Conservation (phyloP, 2,113 vertebrate species). For the Serinus canaria region DNA sequence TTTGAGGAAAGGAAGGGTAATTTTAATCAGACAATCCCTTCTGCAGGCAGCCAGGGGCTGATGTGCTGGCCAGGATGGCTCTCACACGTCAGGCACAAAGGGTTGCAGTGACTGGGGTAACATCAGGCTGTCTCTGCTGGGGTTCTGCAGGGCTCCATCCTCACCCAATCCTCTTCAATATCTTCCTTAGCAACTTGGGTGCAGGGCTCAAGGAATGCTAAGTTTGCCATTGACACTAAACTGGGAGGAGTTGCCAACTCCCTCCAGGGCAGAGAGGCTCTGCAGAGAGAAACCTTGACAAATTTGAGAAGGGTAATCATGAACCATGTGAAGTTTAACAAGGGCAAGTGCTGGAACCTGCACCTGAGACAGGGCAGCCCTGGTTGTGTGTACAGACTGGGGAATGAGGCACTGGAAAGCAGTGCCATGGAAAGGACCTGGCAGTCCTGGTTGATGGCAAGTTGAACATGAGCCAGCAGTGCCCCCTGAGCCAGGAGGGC, state of each 20-base stretch:
- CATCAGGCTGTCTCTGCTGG: neutral
- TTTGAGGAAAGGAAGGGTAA: neutral
- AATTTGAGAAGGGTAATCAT: too few species aligned
- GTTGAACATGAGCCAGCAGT: neutral
- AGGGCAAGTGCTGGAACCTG: neutral
- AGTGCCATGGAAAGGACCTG: neutral
- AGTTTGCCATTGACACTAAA: neutral
- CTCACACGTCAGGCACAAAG: fast-evolving
- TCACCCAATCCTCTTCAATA: neutral
- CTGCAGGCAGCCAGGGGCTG: neutral
- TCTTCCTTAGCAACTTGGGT: too few species aligned
- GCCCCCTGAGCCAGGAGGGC: neutral
- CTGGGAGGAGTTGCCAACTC: neutral
- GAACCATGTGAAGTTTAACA: neutral
- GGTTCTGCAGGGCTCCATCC: neutral
- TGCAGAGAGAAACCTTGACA: neutral
- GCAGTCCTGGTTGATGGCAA: fast-evolving
- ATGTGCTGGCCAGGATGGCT: fast-evolving
- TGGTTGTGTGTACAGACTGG: neutral
- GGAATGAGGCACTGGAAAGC: fast-evolving
- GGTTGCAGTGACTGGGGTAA: neutral
- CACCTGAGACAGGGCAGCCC: neutral
- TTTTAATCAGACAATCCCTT: neutral
- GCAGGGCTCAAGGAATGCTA: neutral
- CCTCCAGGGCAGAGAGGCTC: neutral